phyloP scores from a whole-genome alignment of 2,888 invertebrate genomes.

The Hydroisotoma schaefferi region DNA sequence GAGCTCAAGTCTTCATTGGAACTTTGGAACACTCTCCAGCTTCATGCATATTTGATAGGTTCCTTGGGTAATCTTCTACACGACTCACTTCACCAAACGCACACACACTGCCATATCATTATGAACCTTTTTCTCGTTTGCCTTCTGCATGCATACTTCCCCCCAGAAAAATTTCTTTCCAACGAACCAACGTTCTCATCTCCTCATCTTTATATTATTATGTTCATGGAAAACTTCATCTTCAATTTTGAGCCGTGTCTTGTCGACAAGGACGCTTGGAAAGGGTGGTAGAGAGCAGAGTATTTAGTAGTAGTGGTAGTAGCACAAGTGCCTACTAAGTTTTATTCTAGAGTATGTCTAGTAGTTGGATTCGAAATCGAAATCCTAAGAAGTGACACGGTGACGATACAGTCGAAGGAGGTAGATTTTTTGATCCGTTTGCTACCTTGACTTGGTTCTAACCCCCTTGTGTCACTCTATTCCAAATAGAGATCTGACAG shows the following conservation, averaged over 20 bases:
- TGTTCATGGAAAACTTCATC: slow-evolving; percentile 35
- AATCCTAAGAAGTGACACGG: no score
- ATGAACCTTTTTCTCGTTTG: slow-evolving; percentile 12
- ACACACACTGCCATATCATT: slow-evolving; percentile 36
- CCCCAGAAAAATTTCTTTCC: slow-evolving; percentile 20
- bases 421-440: slow-evolving; percentile 36
- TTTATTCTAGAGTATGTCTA: no score
- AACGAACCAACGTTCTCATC: background rate
- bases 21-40: slow-evolving; percentile 25
- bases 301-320: no score
- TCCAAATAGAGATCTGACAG: background rate
- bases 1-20: slow-evolving; percentile 34
- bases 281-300: background rate
- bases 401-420: background rate
- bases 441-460: slow-evolving; percentile 35
- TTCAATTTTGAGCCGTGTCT: slow-evolving; percentile 39
- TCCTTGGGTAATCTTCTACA: slow-evolving; percentile 48
- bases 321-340: no score
- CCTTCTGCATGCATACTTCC: slow-evolving; percentile 1
- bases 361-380: no score
- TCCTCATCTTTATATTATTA: slow-evolving; percentile 18
- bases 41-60: slow-evolving; percentile 49
- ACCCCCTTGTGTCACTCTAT: slow-evolving; percentile 20
- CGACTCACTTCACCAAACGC: slow-evolving; percentile 32
- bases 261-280: slow-evolving; percentile 2